phyloP scores from a whole-genome alignment of 2,797 vertebrate genomes.

The Pipistrellus pipistrellus region DNA sequence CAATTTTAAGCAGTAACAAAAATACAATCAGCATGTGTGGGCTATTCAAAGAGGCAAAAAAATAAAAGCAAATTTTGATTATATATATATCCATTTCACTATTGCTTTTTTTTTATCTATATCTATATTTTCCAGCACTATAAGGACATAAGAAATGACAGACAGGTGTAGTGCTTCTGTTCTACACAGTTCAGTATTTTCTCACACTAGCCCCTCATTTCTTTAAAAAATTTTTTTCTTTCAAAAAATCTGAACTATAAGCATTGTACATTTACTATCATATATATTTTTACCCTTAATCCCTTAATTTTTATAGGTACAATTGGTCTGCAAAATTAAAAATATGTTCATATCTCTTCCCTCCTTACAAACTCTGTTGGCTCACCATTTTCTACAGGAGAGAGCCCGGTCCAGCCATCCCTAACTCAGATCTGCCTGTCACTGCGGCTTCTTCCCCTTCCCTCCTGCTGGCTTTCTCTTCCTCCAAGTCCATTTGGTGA shows the following conservation, averaged over 20 bases:
- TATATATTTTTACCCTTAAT: not conserved
- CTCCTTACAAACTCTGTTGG: not conserved
- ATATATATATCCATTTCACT: not conserved
- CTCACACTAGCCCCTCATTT: not conserved
- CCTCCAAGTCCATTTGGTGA: not conserved
- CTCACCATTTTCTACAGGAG: fast-evolving
- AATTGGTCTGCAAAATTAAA: not conserved
- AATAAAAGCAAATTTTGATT: constrained; percentile 37
- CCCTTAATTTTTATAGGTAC: not conserved
- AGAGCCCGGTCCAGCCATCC: fast-evolving
- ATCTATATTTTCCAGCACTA: constrained; percentile 22
- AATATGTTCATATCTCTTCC: not conserved
- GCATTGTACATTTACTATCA: not conserved
- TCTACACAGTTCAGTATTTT: not conserved
- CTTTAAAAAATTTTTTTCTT: not conserved
- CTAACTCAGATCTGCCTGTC: not conserved
- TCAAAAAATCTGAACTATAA: not conserved
- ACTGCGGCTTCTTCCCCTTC: not conserved
- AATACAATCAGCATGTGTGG: not conserved
- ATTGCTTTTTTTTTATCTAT: constrained; percentile 40
- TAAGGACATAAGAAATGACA: not conserved
- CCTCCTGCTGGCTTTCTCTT: not conserved
- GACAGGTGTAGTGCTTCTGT: not conserved
- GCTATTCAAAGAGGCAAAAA: not conserved
- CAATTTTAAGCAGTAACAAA: constrained; percentile 70